phyloP scores from a whole-genome alignment of 1,140 invertebrate genomes.

The Drosophila repletoides region DNA sequence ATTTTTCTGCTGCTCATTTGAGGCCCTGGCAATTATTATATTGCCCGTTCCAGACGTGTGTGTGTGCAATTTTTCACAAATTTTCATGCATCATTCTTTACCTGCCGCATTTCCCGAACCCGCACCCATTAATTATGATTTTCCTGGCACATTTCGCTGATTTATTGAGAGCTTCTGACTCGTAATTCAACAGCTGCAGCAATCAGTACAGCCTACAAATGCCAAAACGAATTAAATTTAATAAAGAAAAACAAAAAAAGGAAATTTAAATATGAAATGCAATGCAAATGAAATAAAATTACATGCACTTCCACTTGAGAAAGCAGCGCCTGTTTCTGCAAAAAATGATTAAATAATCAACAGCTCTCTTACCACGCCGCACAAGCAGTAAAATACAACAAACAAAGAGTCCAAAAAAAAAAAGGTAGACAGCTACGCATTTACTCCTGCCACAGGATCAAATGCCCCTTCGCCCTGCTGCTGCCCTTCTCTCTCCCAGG shows the following conservation, averaged over 20 bases:
- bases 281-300: slow-evolving; percentile 73
- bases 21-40: slow-evolving; percentile 62
- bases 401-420: slow-evolving; percentile 13
- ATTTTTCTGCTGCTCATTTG: slow-evolving; percentile 47
- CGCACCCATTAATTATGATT: slow-evolving; percentile 69
- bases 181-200: slow-evolving; percentile 23
- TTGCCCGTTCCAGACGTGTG: slow-evolving; percentile 25
- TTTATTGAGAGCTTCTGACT: slow-evolving; percentile 57
- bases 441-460: slow-evolving; percentile 32
- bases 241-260: slow-evolving; percentile 2
- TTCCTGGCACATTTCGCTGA: slow-evolving; percentile 72
- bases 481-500: slow-evolving; percentile 10
- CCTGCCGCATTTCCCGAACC: neutral
- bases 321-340: slow-evolving; percentile 39
- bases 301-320: slow-evolving; percentile 76
- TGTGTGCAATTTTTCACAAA: slow-evolving; percentile 77
- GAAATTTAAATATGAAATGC: slow-evolving; percentile 35
- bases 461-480: neutral
- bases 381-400: slow-evolving; percentile 38
- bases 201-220: slow-evolving; percentile 48
- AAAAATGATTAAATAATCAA: slow-evolving; percentile 77
- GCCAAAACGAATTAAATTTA: slow-evolving; percentile 43
- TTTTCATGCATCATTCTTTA: slow-evolving; percentile 65
- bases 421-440: slow-evolving; percentile 28
- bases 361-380: slow-evolving; percentile 39